Base-by-base conservation (phyloP, 2,888 invertebrate species). In the Drosophila setosimentum region DNA sequence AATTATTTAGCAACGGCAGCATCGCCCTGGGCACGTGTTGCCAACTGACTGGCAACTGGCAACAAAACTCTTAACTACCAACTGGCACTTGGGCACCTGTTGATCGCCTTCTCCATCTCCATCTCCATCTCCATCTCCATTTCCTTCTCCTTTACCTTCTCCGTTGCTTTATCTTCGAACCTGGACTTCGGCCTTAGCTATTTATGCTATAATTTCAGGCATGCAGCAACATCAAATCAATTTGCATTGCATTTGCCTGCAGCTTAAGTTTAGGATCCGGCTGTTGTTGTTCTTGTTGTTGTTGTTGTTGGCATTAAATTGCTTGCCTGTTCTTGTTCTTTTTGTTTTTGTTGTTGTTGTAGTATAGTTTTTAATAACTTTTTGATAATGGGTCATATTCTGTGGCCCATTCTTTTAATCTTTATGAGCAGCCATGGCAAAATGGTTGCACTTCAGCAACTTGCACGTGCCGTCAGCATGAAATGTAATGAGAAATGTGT, bases 1-100 rank as follows among this genome's bases (percentile, higher is more conserved):
- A 91, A 91, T 91, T 91, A 91, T 91, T 90, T 91, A 83, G 85
- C 87, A 83, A 85, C 79, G 83, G 73, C 78, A 81, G 80, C 82
- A 89, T 87, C 69, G 85, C 85, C 85, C 66, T 71, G 80, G 80
- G 81, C 81, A 81, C 82, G 82, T 80, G 80, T 80, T 81, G 80
- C 73, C 78, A 80, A 78, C 80, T 77, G 80, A 80, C 77, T 68
- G 68, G 66, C 76, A 73, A 77, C 66, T 60, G 70, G 75, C 67
- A 78, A 75, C 71, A 55, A 37, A 57, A 57, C 57, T 68, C 64
- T 68, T 55, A 70, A 64, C 73, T 79, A 68, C 76, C 88, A 82
- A 83, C 80, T 78, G 83, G 85, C 84, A 76, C 64, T 84, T 77
- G 86, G 83, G 85, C 85, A 88, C 85, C 88, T 86, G 83, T 86